These are phyloP conservation scores for Augochlora pura DNA, from an alignment of 1,140 invertebrate genomes.

Conservation along the genomic window DNA sequence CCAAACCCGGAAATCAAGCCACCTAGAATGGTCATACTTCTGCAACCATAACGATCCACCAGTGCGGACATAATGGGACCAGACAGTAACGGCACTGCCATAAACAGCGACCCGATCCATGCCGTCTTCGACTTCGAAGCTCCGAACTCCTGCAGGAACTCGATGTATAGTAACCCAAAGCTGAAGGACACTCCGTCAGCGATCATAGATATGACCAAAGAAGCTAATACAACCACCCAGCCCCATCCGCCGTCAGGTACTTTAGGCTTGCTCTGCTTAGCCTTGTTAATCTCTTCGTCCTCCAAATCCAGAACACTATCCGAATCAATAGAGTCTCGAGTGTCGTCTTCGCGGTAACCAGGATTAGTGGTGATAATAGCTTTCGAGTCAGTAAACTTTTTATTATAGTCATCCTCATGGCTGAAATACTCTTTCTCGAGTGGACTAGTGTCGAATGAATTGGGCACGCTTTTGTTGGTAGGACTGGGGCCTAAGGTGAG, in stretches of 20 bases:
- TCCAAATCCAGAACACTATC: slow-evolving; percentile 8
- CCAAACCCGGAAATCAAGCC: slow-evolving; percentile 88
- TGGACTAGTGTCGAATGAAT: slow-evolving; percentile 22
- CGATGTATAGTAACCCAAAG: slow-evolving; percentile 93
- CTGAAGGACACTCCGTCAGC: slow-evolving; percentile 97
- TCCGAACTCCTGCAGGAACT: slow-evolving; percentile 92
- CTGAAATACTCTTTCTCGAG: background rate
- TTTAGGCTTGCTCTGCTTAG: slow-evolving; percentile 73
- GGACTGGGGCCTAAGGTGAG: slow-evolving; percentile 49
- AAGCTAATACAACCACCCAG: slow-evolving; percentile 93
- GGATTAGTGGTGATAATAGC: slow-evolving; percentile 32
- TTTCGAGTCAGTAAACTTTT: slow-evolving; percentile 13
- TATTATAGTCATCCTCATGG: slow-evolving; percentile 23
- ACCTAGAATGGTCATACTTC: slow-evolving; percentile 90
- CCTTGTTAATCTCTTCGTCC: background rate
- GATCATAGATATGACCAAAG: slow-evolving; percentile 93
- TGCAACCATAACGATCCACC: slow-evolving; percentile 93
- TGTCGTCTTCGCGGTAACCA: slow-evolving; percentile 40
- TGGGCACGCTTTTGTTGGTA: slow-evolving; percentile 1
- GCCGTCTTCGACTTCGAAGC: slow-evolving; percentile 91
- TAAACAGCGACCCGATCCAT: slow-evolving; percentile 93
- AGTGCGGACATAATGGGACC: slow-evolving; percentile 93
- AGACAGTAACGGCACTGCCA: slow-evolving; percentile 92
- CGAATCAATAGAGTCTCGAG: slow-evolving; percentile 35
- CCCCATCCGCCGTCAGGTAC: slow-evolving; percentile 90